These are phyloP conservation scores for Morpho helenor DNA, from an alignment of 2,888 invertebrate genomes.

Conservation along the genomic window DNA sequence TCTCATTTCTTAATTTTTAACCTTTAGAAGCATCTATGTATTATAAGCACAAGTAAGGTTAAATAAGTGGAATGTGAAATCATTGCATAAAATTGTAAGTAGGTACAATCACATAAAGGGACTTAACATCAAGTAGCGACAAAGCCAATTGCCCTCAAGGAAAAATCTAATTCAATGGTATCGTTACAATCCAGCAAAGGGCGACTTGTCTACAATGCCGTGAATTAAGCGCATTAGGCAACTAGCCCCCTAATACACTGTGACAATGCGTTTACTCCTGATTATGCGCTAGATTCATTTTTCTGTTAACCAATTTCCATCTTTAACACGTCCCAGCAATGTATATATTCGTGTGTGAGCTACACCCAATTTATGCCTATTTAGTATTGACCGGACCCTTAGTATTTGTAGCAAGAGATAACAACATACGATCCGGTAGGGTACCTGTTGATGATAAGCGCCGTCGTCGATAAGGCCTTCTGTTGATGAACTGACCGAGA, in stretches of 20 bases:
- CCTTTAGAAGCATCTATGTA: no score
- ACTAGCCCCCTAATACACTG: constrained; percentile 66
- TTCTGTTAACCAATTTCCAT: constrained; percentile 4
- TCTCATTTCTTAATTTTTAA: no score
- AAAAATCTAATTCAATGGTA: constrained; percentile 20
- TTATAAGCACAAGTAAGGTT: no score
- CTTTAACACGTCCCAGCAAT: constrained; percentile 19
- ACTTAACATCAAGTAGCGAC: constrained; percentile 1
- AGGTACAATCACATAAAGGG: no score
- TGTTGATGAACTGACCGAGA: constrained; percentile 69
- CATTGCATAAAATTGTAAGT: no score
- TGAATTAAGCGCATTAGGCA: constrained; percentile 73
- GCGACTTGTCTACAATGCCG: constrained; percentile 64
- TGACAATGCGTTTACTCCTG: constrained; percentile 53
- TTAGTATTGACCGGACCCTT: constrained; percentile 35
- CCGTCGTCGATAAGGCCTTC: constrained; percentile 70
- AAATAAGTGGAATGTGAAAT: no score
- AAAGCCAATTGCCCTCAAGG: constrained; percentile 5
- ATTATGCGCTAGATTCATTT: constrained; percentile 48
- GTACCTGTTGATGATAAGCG: constrained; percentile 78
- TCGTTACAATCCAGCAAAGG: constrained; percentile 15
- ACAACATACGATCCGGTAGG: constrained; percentile 70
- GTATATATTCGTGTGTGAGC: constrained; percentile 29
- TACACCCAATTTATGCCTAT: constrained; percentile 34
- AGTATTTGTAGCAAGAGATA: constrained; percentile 77